Evolutionary conservation across 2,888 invertebrate species (phyloP).

Genomic region (Chrysolina oricalcia): DNA sequence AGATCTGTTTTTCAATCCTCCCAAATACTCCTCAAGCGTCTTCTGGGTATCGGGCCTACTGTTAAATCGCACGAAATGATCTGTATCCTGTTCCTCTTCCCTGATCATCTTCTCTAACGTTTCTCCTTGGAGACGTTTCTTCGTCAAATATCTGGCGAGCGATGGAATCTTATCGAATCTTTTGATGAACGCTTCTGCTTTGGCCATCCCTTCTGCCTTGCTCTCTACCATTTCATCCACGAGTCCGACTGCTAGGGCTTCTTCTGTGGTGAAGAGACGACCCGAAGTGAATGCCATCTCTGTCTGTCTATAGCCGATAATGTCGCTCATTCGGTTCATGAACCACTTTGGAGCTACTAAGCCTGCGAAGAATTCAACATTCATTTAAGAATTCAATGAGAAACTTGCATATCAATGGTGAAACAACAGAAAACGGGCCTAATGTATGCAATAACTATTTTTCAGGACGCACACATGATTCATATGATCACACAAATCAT

Average conservation of each 20-base stretch:
- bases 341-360: constrained; percentile 87
- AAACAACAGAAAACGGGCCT: too few species aligned
- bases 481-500: too few species aligned
- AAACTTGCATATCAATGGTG: too few species aligned
- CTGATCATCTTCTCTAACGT: constrained; percentile 69
- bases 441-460: background rate
- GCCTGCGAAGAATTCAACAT: constrained; percentile 74
- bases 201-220: constrained; percentile 80
- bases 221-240: constrained; percentile 83
- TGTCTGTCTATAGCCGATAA: constrained; percentile 79
- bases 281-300: constrained; percentile 86
- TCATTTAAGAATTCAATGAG: background rate
- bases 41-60: background rate
- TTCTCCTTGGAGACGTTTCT: constrained; percentile 73
- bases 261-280: constrained; percentile 82
- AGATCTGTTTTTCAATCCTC: constrained; percentile 5
- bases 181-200: constrained; percentile 79
- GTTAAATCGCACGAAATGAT: constrained; percentile 74
- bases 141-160: constrained; percentile 75
- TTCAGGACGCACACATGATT: too few species aligned
- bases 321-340: constrained; percentile 77
- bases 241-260: constrained; percentile 83
- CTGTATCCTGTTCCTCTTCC: constrained; percentile 77
- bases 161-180: constrained; percentile 80
- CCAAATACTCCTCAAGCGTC: background rate